phyloP scores from a whole-genome alignment of 2,888 invertebrate species.

The Drosophila silvestris region DNA sequence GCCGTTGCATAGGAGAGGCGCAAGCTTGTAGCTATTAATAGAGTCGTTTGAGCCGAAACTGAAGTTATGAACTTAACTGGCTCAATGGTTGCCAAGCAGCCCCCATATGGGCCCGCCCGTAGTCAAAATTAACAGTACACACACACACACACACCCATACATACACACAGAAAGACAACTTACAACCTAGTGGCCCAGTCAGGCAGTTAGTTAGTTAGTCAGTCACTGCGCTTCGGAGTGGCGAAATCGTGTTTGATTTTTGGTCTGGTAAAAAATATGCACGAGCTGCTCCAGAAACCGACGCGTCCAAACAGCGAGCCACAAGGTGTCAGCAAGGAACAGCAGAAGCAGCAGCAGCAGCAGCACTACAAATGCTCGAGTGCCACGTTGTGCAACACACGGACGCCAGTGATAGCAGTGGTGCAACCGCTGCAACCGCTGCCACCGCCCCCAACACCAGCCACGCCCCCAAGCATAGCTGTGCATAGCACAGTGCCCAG shows the following conservation, averaged over 20 bases:
- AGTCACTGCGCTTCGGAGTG: slow-evolving; percentile 38
- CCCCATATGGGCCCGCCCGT: slow-evolving; percentile 31
- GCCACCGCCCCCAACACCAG: slow-evolving; percentile 34
- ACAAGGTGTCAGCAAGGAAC: slow-evolving; percentile 44
- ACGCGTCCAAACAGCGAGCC: slow-evolving; percentile 73
- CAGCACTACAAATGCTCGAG: slow-evolving; percentile 60
- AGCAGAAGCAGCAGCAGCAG: slow-evolving; percentile 40
- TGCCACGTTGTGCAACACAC: slow-evolving; percentile 53
- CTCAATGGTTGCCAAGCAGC: slow-evolving; percentile 79
- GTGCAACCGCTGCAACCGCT: slow-evolving; percentile 57
- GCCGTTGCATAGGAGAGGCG: slow-evolving; percentile 20
- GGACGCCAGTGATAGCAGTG: slow-evolving; percentile 14
- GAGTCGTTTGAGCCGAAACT: slow-evolving; percentile 75
- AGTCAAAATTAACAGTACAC: slow-evolving; percentile 67
- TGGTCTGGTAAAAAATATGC: slow-evolving; percentile 61
- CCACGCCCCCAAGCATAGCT: slow-evolving; percentile 26
- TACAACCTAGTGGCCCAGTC: slow-evolving; percentile 75
- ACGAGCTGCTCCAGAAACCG: slow-evolving; percentile 40
- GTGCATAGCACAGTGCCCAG: slow-evolving; percentile 56
- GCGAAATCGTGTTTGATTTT: slow-evolving; percentile 38
- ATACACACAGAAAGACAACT: not conserved
- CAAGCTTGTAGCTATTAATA: slow-evolving; percentile 72
- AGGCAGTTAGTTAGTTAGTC: slow-evolving; percentile 38
- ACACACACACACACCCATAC: slow-evolving; percentile 16
- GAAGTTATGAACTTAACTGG: slow-evolving; percentile 80